Evolutionary conservation across 2,888 invertebrate genomes (phyloP).

Genomic region (Ypsolopha scabrella): DNA sequence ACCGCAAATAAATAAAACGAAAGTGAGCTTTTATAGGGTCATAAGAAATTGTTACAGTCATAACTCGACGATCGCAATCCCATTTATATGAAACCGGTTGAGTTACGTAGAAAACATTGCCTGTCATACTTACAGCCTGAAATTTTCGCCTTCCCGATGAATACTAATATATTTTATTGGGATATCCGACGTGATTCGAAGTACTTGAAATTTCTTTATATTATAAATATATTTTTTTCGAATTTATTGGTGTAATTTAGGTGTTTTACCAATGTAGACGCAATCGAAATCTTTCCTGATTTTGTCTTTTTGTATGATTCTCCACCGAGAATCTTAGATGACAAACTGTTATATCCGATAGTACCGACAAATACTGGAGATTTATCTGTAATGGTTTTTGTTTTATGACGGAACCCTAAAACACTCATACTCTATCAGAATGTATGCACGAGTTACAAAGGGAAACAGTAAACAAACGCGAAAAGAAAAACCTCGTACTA

Average conservation of each 20-base stretch:
- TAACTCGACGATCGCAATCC: constrained; percentile 59
- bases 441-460: not conserved
- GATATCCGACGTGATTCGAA: constrained; percentile 22
- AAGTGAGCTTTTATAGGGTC: constrained; percentile 65
- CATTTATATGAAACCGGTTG: constrained; percentile 59
- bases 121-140: constrained; percentile 25
- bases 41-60: constrained; percentile 63
- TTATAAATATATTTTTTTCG: too few relatives aligned
- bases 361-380: too few relatives aligned
- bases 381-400: too few relatives aligned
- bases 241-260: too few relatives aligned
- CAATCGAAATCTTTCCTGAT: too few relatives aligned
- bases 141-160: constrained; percentile 29
- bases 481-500: constrained; percentile 53
- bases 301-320: too few relatives aligned
- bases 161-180: constrained; percentile 38
- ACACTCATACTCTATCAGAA: too few relatives aligned
- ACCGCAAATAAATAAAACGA: constrained; percentile 62
- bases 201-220: too few relatives aligned
- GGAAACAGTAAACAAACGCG: constrained; percentile 27
- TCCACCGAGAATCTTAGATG: too few relatives aligned
- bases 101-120: constrained; percentile 49
- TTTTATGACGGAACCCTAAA: too few relatives aligned
- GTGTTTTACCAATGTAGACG: too few relatives aligned
- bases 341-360: too few relatives aligned